A percentile compares a stretch with the other conserved stretches of the same genome.
Evolutionary conservation across 2,888 invertebrate genomes (phyloP).

Genomic region (Lingula anatina): DNA sequence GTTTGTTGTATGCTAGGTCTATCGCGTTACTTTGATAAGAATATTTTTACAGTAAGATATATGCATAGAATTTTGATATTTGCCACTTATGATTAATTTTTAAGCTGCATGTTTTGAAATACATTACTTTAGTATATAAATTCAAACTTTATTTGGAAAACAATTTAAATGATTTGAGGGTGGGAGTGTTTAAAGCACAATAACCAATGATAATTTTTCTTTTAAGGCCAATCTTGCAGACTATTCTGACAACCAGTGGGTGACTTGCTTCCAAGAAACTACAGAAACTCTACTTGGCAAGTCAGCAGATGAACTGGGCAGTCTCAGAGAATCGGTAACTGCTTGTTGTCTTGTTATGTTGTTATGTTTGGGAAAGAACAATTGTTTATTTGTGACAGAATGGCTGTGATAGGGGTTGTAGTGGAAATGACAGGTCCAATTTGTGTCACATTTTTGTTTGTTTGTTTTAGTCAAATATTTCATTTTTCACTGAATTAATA

Average conservation of each 20-base stretch:
- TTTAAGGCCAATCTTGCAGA: conserved; percentile 79
- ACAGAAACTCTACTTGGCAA: conserved; percentile 39
- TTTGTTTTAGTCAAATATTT: too few relatives aligned
- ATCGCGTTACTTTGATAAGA: too few relatives aligned
- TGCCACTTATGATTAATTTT: too few relatives aligned
- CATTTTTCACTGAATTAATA: too few relatives aligned
- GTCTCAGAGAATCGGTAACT: conserved; percentile 52
- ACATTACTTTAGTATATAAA: too few relatives aligned
- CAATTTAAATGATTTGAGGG: too few relatives aligned
- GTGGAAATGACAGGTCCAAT: not conserved
- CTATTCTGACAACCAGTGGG: conserved; percentile 81
- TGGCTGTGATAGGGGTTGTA: conserved; percentile 1
- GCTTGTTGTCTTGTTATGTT: not conserved
- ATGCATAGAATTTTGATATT: too few relatives aligned
- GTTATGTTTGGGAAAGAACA: not conserved
- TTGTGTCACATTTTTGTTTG: not conserved
- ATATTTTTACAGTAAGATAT: too few relatives aligned
- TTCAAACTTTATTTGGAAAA: too few relatives aligned
- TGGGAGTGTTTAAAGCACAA: too few relatives aligned
- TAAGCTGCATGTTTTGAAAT: too few relatives aligned
- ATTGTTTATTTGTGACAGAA: not conserved
- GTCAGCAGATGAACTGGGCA: conserved; percentile 61
- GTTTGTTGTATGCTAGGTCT: not conserved
- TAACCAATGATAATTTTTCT: too few relatives aligned
- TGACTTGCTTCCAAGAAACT: conserved; percentile 75